Evolutionary conservation across 1,140 invertebrate genomes (phyloP).

Genomic region (Epicauta chinensis): DNA sequence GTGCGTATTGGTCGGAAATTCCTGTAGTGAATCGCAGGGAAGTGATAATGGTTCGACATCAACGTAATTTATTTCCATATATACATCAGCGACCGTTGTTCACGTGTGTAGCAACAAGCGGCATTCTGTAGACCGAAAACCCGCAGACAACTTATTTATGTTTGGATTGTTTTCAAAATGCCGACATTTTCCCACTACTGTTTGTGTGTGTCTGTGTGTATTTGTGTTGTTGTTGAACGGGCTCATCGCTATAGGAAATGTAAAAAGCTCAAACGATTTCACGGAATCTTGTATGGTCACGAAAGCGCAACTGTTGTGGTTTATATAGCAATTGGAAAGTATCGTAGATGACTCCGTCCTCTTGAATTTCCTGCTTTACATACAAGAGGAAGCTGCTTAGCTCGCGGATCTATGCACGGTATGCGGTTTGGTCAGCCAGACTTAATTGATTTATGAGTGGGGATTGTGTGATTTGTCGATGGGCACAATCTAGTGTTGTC

Average conservation of each 20-base stretch:
- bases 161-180: conserved; percentile 45
- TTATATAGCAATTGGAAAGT: not conserved
- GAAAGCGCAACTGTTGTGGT: conserved; percentile 22
- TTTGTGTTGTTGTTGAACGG: too few species aligned
- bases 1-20: too few species aligned
- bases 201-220: conserved; percentile 12
- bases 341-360: conserved; percentile 3
- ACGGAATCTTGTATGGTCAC: conserved; percentile 40
- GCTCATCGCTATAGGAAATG: conserved; percentile 30
- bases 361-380: conserved; percentile 28
- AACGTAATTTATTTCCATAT: conserved; percentile 28
- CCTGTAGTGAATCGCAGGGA: not conserved
- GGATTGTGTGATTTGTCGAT: conserved; percentile 39
- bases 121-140: conserved; percentile 36
- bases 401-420: conserved; percentile 1
- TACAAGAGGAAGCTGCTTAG: conserved; percentile 27
- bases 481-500: conserved; percentile 5
- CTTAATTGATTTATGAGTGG: conserved; percentile 38
- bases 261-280: conserved; percentile 38
- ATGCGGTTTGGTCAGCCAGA: conserved; percentile 1
- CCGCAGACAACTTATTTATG: conserved; percentile 45
- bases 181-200: conserved; percentile 39
- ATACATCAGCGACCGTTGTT: conserved; percentile 24
- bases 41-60: conserved; percentile 11
- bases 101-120: conserved; percentile 34